Percentiles rank a stretch among this genome's conserved stretches.
phyloP scores from a whole-genome alignment of 2,113 vertebrate species.

The Piprites chloris region DNA sequence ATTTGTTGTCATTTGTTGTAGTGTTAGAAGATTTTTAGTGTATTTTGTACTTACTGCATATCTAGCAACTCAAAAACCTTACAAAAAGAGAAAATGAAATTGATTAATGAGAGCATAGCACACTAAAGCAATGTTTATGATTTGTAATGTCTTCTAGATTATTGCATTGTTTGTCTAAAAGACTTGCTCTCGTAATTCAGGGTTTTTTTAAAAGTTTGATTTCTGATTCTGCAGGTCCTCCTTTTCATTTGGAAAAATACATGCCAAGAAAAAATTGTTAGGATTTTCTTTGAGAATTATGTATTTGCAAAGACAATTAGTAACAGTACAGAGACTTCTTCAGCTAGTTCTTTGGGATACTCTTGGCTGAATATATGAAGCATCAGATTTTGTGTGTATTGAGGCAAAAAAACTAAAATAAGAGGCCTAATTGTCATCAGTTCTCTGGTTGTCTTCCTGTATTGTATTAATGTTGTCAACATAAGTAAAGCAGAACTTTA shows the following conservation, averaged over 20 bases:
- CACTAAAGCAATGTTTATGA: background rate
- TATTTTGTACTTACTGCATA: background rate
- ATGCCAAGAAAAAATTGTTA: background rate
- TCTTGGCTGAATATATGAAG: background rate
- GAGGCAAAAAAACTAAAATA: background rate
- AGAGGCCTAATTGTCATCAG: background rate
- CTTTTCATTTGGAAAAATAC: background rate
- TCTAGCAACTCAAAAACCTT: background rate
- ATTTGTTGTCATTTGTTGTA: background rate
- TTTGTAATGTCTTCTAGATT: background rate
- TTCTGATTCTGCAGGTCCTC: background rate
- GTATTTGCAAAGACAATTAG: background rate
- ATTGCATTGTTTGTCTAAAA: background rate
- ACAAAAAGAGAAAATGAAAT: background rate
- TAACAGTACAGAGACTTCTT: background rate
- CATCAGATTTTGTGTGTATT: background rate
- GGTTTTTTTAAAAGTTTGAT: background rate
- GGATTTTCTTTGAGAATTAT: background rate
- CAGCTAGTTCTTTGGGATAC: background rate
- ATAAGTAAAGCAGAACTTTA: background rate
- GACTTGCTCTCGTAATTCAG: background rate
- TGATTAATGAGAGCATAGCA: background rate
- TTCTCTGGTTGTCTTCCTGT: background rate
- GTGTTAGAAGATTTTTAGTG: background rate
- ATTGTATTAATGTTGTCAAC: background rate